Conservation (phyloP, 2,113 vertebrate genomes). For the Trogon surrucura region DNA sequence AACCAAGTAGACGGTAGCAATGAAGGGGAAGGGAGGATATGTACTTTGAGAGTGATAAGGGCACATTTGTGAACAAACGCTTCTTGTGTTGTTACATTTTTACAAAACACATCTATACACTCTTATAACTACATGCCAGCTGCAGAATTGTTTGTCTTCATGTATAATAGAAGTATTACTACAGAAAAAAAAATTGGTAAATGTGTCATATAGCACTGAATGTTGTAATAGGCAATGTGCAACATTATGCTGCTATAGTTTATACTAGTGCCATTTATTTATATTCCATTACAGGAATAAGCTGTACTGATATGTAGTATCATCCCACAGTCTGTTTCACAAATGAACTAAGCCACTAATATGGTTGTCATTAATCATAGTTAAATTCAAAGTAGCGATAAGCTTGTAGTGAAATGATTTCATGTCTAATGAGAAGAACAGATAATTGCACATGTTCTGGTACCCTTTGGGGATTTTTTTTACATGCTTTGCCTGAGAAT, state of each 20-base stretch:
- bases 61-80: neutral
- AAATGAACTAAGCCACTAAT: neutral
- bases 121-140: neutral
- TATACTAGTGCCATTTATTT: neutral
- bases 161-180: neutral
- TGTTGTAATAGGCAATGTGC: neutral
- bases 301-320: neutral
- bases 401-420: neutral
- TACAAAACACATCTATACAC: neutral
- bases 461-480: neutral
- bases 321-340: neutral
- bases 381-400: neutral
- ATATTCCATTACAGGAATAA: neutral
- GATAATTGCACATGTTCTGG: neutral
- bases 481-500: neutral
- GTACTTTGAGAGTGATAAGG: neutral
- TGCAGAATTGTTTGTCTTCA: neutral
- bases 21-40: neutral
- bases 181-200: neutral
- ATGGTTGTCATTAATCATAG: neutral
- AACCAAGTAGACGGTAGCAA: neutral
- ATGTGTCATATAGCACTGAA: neutral
- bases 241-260: neutral
- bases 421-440: neutral
- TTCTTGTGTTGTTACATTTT: neutral